Base-by-base conservation (phyloP, 2,888 invertebrate genomes). In the Troides helena region DNA sequence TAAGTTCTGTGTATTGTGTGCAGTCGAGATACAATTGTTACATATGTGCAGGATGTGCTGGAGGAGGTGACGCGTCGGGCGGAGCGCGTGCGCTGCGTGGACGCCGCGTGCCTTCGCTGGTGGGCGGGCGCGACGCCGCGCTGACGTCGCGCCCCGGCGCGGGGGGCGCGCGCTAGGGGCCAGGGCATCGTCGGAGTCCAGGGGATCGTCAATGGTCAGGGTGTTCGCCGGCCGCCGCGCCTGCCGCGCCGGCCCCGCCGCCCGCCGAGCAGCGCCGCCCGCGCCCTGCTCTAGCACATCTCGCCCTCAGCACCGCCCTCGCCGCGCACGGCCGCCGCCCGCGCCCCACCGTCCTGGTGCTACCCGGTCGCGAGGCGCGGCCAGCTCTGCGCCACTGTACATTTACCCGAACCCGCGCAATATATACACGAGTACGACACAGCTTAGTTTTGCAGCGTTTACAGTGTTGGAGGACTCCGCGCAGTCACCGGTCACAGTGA, bases 51-150 rank as follows among this genome's bases (percentile, higher is more conserved):
- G 96, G 99, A 99, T 87, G 96, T 99, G 71, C 94, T 99, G 76
- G 98, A 99, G 82, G 98, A 98, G 81, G 98, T 97, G 86, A 95
- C 96, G 70, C 97, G 98, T 68, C 95, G 98, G 68, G 96, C 96
- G 57, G 96, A 96, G 60, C 95, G 96, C 80, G 95, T 96, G 80
- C 97, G 97, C 84, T 96, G 96, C 92, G 98, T 99, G 81, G 98
- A 99, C 91, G 95, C 96, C 67, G 92, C 94, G 78, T 97, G 96
- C 91, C 94, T 99, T 85, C 95, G 97, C 82, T 99, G 99, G 99
- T 96, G 95, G 85, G 75, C 81, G 75, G 74, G 78, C 76, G 75
- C 74, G 73, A 75, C 77, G 75, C 76, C 77, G 72, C 77, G 74
- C 75, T 75, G 72, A 72, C 74, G 72, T 74, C 76, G 74, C 73